These are phyloP conservation scores for Plagodis pulveraria DNA, from an alignment of 2,888 invertebrate species.

Conservation along the genomic window DNA sequence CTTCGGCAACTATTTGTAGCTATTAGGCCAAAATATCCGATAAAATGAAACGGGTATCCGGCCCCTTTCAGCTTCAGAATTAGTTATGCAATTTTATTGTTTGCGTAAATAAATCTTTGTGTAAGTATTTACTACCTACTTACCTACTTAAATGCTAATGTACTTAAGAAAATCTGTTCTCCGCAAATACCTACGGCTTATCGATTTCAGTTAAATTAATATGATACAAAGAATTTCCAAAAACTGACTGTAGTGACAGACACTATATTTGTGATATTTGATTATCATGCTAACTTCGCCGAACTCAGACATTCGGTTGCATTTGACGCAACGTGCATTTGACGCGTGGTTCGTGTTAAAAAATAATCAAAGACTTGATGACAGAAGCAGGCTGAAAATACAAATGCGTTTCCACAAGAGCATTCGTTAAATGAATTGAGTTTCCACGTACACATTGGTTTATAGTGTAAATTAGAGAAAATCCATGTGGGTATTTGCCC, in stretches of 20 bases:
- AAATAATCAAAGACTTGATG: slow-evolving; percentile 9
- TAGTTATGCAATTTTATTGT: no score
- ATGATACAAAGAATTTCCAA: background rate
- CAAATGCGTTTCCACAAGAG: background rate
- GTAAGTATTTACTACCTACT: no score
- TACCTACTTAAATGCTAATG: no score
- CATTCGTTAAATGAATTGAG: background rate
- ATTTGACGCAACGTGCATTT: slow-evolving; percentile 7
- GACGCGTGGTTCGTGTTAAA: slow-evolving; percentile 8
- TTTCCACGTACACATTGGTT: slow-evolving; percentile 5
- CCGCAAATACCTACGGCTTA: no score
- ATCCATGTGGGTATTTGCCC: slow-evolving; percentile 30
- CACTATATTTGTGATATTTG: background rate
- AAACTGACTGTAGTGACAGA: background rate
- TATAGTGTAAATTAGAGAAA: slow-evolving; percentile 22
- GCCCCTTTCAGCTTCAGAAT: slow-evolving; percentile 52
- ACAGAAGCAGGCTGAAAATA: slow-evolving; percentile 4
- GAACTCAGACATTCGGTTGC: background rate
- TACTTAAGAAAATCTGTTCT: no score
- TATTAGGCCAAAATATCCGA: slow-evolving; percentile 65
- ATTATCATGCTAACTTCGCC: background rate
- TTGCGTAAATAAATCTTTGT: no score
- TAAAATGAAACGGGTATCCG: slow-evolving; percentile 69
- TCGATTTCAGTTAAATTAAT: no score
- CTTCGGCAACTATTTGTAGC: slow-evolving; percentile 67